Base-by-base conservation (phyloP, 2,113 vertebrate genomes). In the Eretmodus cyanostictus region DNA sequence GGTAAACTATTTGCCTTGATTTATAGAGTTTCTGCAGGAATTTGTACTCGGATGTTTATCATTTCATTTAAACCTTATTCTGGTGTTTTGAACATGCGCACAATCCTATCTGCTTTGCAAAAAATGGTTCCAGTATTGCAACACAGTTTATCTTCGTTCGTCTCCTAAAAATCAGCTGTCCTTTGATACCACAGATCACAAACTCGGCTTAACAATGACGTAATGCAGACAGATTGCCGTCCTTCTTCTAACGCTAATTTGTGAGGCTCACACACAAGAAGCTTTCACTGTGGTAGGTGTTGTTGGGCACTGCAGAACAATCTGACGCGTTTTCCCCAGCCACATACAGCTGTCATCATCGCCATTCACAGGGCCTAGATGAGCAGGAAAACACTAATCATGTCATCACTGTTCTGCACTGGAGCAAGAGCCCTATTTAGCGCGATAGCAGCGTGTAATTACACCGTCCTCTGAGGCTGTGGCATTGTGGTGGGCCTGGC, bases 331-430 rank as follows among this genome's bases (percentile, higher is more conserved):
- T 83, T 88, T 85, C 85, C 87, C 82, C 57, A 4, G 49, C 85
- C 90, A 5, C 91, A 87, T 85, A 40, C 91, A 87, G 92, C 91
- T 95, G 94, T 95, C 93, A 91, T 90, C 94, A 24, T 92, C 85
- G 19, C 63, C 76, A 71, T 81, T 94, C 91, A 87, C 86, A 29
- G 61, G 89, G 86, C 86, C 90, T 53, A 36, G 93, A 90, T 82
- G 88, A 92, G 90, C 91, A 84, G 90, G 89, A 92, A 91, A 93
- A 93, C 91, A 93, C 93, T 89, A 90, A 91, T 94, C 94, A 95
- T 94, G 93, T 94, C 95, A 91, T 92, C 95, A 59, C 93, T 24
- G 89, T 22, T 82, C 86, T 34, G 87, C 80, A 63, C 61, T 42
- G 78, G 81, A 92, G 91, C 89, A 14, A 76, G 73, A 91, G 90